Percentiles rank a stretch among this genome's conserved stretches.
Conservation (phyloP, 2,797 vertebrate genomes). For the Liasis olivaceus region DNA sequence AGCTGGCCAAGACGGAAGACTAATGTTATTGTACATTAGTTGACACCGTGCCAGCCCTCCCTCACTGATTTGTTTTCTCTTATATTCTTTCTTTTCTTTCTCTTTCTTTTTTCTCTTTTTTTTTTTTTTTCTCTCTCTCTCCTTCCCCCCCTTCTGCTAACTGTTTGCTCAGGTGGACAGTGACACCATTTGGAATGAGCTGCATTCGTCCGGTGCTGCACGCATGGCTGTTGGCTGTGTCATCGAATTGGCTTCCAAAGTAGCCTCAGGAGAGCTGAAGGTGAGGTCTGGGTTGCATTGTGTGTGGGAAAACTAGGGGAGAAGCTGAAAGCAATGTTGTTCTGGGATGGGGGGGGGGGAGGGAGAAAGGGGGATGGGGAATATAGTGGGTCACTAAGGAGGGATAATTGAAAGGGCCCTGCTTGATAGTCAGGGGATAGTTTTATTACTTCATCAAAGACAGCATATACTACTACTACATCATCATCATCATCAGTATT, state of each 20-base stretch:
- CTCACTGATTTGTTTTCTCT: constrained; percentile 86
- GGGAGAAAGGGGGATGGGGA: constrained; percentile 22
- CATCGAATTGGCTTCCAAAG: constrained; percentile 84
- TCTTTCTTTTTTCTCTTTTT: constrained; percentile 61
- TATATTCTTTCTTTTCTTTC: constrained; percentile 65
- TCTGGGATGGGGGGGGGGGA: constrained; percentile 71
- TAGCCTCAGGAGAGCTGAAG: constrained; percentile 87
- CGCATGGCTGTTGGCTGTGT: constrained; percentile 89
- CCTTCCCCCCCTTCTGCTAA: constrained; percentile 67
- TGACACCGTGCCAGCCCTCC: constrained; percentile 89
- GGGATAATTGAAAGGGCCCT: constrained; percentile 40
- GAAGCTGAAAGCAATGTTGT: constrained; percentile 73
- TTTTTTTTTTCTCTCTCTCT: constrained; percentile 57
- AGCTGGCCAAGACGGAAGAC: constrained; percentile 90
- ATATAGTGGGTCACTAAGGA: constrained; percentile 54
- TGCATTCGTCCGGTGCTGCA: constrained; percentile 82
- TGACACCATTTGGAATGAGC: constrained; percentile 94
- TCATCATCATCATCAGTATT: constrained; percentile 2
- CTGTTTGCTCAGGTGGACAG: constrained; percentile 99
- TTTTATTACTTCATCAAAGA: constrained; percentile 7
- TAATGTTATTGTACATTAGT: constrained; percentile 96
- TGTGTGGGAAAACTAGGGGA: constrained; percentile 78
- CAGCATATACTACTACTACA: not conserved
- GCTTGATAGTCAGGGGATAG: constrained; percentile 6
- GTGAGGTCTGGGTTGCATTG: constrained; percentile 81